Evolutionary conservation across 92 coral and sea anemone species (phyloP).

Genomic region (Nematostella vectensis): DNA sequence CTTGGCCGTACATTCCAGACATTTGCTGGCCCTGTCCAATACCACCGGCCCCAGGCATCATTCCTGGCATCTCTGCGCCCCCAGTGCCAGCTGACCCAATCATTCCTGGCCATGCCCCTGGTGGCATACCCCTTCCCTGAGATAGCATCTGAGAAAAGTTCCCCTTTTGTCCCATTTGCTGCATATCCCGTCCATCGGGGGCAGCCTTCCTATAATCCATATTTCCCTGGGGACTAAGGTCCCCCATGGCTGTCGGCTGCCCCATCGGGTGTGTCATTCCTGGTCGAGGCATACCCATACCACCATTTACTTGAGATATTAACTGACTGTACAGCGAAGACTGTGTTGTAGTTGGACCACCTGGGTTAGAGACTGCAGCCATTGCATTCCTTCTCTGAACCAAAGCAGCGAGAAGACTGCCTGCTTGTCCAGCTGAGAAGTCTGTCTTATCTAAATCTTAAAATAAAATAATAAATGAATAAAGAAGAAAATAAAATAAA

Average conservation of each 20-base stretch:
- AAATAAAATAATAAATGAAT: background rate
- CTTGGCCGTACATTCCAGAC: background rate
- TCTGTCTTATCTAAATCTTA: conserved; percentile 47
- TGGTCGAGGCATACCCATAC: conserved; percentile 63
- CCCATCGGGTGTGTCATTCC: conserved; percentile 40
- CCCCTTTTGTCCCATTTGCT: conserved; percentile 34
- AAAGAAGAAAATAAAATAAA: too few species aligned
- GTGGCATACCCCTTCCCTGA: conserved; percentile 34
- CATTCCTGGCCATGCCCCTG: conserved; percentile 36
- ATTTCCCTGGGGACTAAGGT: conserved; percentile 47
- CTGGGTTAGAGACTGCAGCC: conserved; percentile 52
- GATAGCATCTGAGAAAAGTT: conserved; percentile 52
- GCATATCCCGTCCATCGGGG: conserved; percentile 21
- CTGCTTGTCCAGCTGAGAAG: conserved; percentile 76
- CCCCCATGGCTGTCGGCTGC: conserved; percentile 39
- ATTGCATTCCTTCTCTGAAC: conserved; percentile 74
- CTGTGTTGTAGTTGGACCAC: conserved; percentile 15
- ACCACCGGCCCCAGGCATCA: conserved; percentile 16
- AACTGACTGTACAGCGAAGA: conserved; percentile 56
- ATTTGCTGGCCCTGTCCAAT: background rate
- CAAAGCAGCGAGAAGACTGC: conserved; percentile 69
- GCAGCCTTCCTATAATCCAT: conserved; percentile 53
- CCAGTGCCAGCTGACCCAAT: conserved; percentile 11
- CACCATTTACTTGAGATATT: conserved; percentile 63
- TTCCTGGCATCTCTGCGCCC: conserved; percentile 18